Evolutionary conservation across 1,140 invertebrate genomes (phyloP), one percentile per base, ranked within the genome.

Genomic region (Drosophila bifasciata): DNA sequence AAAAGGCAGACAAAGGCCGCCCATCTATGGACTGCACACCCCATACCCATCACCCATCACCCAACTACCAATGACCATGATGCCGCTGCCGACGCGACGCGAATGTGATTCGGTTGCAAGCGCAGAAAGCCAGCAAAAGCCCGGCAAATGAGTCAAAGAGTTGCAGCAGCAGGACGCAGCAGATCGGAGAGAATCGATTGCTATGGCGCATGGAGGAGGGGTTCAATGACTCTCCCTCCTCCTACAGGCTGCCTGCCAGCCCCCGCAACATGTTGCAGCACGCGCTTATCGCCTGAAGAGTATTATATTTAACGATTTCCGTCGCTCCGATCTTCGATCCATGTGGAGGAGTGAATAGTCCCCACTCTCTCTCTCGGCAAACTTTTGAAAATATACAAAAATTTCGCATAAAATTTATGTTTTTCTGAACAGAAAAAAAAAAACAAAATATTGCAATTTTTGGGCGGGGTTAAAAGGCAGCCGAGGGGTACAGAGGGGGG

Each of bases 261-360:
- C 7, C 15, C 21, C 28, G 79, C 83, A 83, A 83, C 83, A 88
- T 86, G 83, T 86, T 86, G 83, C 28, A 36, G 32, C 32, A 36
- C 15, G 44, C 15, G 45, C 59, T 86, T 66, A 79, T 66, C 76
- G 64, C 58, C 25, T 21, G 11, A 16, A 59, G 48, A 84, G 72
- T 59, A 77, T 81, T 85, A 80, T 66, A 77, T 77, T 85, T 85
- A 80, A 85, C 68, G 80, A 85, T 85, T 85, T 85, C 81, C 80
- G 76, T 72, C 61, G 41, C 67, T 45, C 44, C 39, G 32, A 36
- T 36, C 32, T 13, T 11, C 32, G 32, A 36, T 36, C 64, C 36
- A 45, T 61, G 73, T 76, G 68, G 64, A 63, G 59, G 67, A 62
- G 79, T n/a, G 75, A 9, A 3, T 2, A 32, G 68, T 56, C 69